Percentiles rank a stretch among this genome's conserved stretches.
Evolutionary conservation across 2,113 vertebrate genomes (phyloP).

Genomic region (Labeo rohita): DNA sequence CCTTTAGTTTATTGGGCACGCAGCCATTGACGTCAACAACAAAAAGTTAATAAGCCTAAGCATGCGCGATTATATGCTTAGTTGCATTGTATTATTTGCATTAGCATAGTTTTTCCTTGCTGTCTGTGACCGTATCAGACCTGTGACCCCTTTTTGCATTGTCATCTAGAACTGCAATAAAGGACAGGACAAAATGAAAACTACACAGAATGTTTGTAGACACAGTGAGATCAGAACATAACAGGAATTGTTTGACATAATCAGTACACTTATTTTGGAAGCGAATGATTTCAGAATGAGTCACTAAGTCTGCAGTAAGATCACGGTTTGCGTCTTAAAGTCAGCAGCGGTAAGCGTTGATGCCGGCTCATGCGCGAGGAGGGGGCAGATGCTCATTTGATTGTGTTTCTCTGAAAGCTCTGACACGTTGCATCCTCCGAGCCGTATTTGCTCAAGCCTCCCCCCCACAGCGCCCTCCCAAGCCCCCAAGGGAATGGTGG

Average conservation of each 20-base stretch:
- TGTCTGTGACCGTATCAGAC: neutral
- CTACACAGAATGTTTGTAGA: neutral
- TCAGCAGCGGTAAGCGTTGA: slow-evolving; percentile 21
- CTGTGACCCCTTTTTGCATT: neutral
- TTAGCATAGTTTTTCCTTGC: neutral
- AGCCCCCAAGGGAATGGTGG: slow-evolving; percentile 68
- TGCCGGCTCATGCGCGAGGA: slow-evolving; percentile 24
- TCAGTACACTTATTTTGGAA: slow-evolving; percentile 26
- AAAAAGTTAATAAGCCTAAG: neutral
- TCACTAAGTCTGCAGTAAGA: slow-evolving; percentile 28
- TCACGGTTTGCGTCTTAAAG: slow-evolving; percentile 22
- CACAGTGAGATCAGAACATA: neutral
- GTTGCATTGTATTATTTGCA: neutral
- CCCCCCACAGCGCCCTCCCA: slow-evolving; percentile 64
- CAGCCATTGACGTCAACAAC: neutral
- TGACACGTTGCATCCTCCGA: slow-evolving; percentile 69
- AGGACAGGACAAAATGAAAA: neutral
- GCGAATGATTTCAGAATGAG: slow-evolving; percentile 11
- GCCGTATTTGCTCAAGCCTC: slow-evolving; percentile 57
- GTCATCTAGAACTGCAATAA: neutral
- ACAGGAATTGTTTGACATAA: neutral
- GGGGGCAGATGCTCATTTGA: slow-evolving; percentile 73
- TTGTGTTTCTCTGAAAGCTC: slow-evolving; percentile 60
- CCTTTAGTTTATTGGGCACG: neutral
- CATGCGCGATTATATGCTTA: neutral